Percentiles rank a stretch among this genome's conserved stretches.
Evolutionary conservation across 2,797 vertebrate species (phyloP).

Genomic region (Jordanella pulchra): DNA sequence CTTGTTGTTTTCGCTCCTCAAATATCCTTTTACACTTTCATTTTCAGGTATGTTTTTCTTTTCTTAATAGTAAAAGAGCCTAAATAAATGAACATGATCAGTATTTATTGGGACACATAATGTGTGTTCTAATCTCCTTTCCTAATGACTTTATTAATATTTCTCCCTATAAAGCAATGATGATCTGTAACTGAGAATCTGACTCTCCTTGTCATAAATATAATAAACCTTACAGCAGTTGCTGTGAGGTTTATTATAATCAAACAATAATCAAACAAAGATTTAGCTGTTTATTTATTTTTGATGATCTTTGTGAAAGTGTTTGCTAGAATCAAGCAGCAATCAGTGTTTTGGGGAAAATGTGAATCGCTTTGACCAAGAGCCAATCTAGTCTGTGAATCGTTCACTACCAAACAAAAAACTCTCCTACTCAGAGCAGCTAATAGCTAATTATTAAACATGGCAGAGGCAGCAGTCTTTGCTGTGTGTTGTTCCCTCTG

Average conservation of each 20-base stretch:
- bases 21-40: slow-evolving; percentile 10
- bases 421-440: neutral
- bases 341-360: neutral
- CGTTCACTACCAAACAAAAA: neutral
- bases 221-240: neutral
- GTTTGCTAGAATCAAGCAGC: neutral
- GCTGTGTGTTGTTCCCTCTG: neutral
- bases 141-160: too few relatives aligned
- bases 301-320: neutral
- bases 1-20: slow-evolving; percentile 23
- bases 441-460: too few relatives aligned
- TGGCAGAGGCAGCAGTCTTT: neutral
- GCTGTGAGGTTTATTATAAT: too few relatives aligned
- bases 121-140: too few relatives aligned
- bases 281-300: neutral
- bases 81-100: too few relatives aligned
- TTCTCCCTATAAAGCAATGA: too few relatives aligned
- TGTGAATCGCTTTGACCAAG: neutral
- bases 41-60: slow-evolving; percentile 7
- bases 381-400: neutral
- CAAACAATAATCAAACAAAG: too few relatives aligned
- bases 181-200: neutral
- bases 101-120: neutral
- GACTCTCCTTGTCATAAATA: neutral
- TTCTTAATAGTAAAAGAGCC: neutral